Conservation (phyloP, 2,113 vertebrate species). For the Zapornia atra region DNA sequence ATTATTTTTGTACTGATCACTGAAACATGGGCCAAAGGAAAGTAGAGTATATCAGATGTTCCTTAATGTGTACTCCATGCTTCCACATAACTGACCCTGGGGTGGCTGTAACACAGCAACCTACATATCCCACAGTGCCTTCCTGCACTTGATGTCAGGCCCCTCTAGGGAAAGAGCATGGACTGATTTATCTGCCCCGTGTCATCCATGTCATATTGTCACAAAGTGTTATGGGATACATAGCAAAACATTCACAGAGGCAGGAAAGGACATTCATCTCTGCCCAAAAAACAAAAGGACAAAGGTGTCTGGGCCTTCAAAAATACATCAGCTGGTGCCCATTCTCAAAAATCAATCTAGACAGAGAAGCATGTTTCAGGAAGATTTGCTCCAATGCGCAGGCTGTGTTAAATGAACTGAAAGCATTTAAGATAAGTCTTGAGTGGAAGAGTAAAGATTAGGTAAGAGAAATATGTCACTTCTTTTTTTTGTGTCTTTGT, state of each 20-base stretch:
- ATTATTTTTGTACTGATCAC: not conserved
- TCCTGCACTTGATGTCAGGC: not conserved
- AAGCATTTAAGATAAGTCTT: not conserved
- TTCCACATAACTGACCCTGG: not conserved
- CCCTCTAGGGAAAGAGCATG: not conserved
- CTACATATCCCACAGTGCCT: not conserved
- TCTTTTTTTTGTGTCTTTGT: not conserved
- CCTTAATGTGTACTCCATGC: not conserved
- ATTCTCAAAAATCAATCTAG: not conserved
- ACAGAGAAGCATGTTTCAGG: not conserved
- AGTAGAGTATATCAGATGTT: not conserved
- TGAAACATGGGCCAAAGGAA: not conserved
- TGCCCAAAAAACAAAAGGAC: not conserved
- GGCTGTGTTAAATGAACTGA: not conserved
- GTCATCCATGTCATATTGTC: not conserved
- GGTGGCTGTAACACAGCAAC: not conserved
- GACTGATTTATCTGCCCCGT: not conserved
- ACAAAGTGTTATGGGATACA: not conserved
- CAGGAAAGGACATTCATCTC: constrained; percentile 16
- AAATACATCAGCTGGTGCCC: not conserved
- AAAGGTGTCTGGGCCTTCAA: not conserved
- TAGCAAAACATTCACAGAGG: not conserved
- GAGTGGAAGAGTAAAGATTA: not conserved
- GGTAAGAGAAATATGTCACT: not conserved
- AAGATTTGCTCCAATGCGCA: not conserved